Evolutionary conservation across 2,113 vertebrate species (phyloP).

Genomic region (Macrotis lagotis): DNA sequence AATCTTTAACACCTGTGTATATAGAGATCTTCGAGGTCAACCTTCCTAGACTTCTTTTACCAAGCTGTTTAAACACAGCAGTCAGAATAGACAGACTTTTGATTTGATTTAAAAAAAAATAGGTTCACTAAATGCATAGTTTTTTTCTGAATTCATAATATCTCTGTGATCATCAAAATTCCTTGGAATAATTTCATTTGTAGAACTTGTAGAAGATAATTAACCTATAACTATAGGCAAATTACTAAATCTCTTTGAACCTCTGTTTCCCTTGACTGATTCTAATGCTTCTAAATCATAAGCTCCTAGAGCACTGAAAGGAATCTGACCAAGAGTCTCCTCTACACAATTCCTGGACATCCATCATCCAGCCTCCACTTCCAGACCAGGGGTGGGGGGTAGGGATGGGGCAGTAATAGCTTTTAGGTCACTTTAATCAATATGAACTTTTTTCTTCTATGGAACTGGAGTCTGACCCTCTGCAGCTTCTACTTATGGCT

Average conservation of each 20-base stretch:
- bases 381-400: too few relatives aligned
- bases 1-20: slow-evolving; percentile 55
- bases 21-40: not conserved
- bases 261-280: not conserved
- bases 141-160: not conserved
- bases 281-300: not conserved
- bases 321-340: not conserved
- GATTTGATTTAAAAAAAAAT: not conserved
- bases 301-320: not conserved
- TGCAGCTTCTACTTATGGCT: not conserved
- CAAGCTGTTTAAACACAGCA: not conserved
- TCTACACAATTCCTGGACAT: not conserved
- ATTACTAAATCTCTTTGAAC: not conserved
- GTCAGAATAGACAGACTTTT: not conserved
- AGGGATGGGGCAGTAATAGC: too few relatives aligned
- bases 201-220: not conserved
- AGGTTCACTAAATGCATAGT: not conserved
- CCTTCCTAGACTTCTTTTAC: not conserved
- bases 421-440: not conserved
- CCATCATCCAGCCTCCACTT: not conserved
- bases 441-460: not conserved
- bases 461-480: not conserved
- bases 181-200: slow-evolving; percentile 2
- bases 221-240: not conserved
- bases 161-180: slow-evolving; percentile 28